Base-by-base conservation (phyloP, 2,113 vertebrate species). In the Hippopotamus amphibius region DNA sequence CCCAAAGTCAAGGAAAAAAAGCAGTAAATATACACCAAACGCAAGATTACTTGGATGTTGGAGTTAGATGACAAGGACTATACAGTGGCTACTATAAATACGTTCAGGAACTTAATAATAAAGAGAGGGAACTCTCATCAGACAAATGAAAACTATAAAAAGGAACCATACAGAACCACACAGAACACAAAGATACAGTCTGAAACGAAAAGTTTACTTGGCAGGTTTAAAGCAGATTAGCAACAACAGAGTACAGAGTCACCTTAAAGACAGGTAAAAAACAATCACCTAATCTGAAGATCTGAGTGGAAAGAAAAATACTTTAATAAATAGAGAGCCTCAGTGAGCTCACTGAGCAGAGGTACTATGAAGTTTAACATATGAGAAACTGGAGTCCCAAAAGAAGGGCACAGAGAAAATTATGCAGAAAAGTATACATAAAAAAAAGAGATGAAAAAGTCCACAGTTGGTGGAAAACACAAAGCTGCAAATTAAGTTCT, bases 221-320 rank as follows among this genome's bases (percentile, higher is more conserved):
- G 46, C 69, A 48, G 50, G 37, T 66, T 83, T 72, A 80, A 66
- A 61, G 71, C 55, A 66, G 68, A 88, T 69, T 26, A 68, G 6
- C 71, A 17, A 37, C 8, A 77, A 90, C 7, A 71, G 66, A 95
- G 15, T 46, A 79, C 4, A 59, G 43, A 43, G 53, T 61, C 69
- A 68, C 76, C 9, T 17, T 89, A 76, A 77, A 93, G n/a, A 53
- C 11, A 77, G 37, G 77, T 61, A 19, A 84, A 96, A 96, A 82
- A 10, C 72, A 76, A 76, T 43, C 30, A 84, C 72, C 28, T 28
- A 53, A 74, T 82, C 65, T 88, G 28, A 72, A 92, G 17, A 88
- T 61, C 24, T 88, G 24, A 55, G 37, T 72, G 19, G 21, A 81
- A 81, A 53, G 53, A 55, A 88, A 57, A 93, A 37, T 5, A 37